Base-by-base conservation (phyloP, 2,888 invertebrate genomes). In the Leptopilina syphax region DNA sequence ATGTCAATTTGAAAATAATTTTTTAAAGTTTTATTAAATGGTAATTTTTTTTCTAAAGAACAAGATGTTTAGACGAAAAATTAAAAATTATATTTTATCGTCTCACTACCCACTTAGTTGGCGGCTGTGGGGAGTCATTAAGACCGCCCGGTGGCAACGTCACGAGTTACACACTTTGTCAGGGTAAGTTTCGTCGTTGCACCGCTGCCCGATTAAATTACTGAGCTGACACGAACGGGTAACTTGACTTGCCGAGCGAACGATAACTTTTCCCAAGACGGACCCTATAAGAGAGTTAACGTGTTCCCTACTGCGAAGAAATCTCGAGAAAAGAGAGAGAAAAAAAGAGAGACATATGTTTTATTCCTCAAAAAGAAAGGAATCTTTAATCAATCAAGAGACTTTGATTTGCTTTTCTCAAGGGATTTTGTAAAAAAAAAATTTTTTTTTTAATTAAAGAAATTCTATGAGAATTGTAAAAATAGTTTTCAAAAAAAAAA, bases 191-290 rank as follows among this genome's bases (percentile, higher is more conserved):
- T 88, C 84, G 79, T 84, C 79, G 79, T 76, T 87, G 85, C 83
- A 80, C 83, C 81, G 82, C 83, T 79, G 83, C 83, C 84, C 86
- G 87, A 88, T 88, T 87, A 88, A 88, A 88, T 88, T 88, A 87
- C 84, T 84, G 68, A 57, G 54, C 54, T 57, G 57, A 73, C 70
- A 70, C 68, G 68, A 83, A 67, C 79, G 83, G 78, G 82, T 83
- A 84, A 82, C 80, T 76, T 65, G 79, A 47, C 65, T 77, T 77
- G 79, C 34, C 79, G 34, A 34, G 34, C 65, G 79, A 81, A 76
- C 9, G 50, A 54, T 54, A 70, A 70, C 70, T 73, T 73, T 73
- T 73, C 34, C 13, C 54, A n/a, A 34, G 70, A 34, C 70, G 70
- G 70, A 73, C 13, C 27, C 9, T 50, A 10, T 27, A 27, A 57